Base-by-base conservation (phyloP, 2,113 vertebrate genomes). In the Gasterosteus aculeatus region DNA sequence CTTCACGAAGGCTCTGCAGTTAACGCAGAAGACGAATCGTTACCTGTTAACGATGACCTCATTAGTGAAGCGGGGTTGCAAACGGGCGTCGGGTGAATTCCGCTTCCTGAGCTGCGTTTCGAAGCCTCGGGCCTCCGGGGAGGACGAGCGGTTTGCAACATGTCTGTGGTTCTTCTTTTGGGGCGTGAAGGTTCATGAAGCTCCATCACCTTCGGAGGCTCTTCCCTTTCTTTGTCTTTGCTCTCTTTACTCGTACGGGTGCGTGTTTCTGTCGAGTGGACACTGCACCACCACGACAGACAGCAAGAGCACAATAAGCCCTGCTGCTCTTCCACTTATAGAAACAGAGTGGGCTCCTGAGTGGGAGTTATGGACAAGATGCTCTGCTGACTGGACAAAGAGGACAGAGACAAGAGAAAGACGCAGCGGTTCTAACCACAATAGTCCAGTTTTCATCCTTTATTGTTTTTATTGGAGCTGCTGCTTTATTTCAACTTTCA, bases 301-400 rank as follows among this genome's bases (percentile, higher is more conserved):
- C 72, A 82, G 83, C 22, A 26, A 26, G 22, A 26, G 22, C 22
- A 84, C 77, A 75, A 74, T 71, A 77, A 83, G 78, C 78, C 35
- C 56, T 58, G 74, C 77, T 71, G 77, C 83, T 68, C 56, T 64
- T 64, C 85, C 51, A 61, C 73, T 88, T 83, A 83, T 89, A 89
- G 88, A 87, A 85, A 85, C 73, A 71, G 82, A 87, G 87, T 88
- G 82, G 90, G 86, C 75, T 90, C 86, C 68, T 74, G 84, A 89
- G 91, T 89, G 86, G 87, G 91, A 82, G 86, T 73, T 80, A 69
- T 87, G 81, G 69, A 82, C 80, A 84, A 75, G 81, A 87, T 69
- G 47, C 78, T 72, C 67, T 81, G 77, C 85, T 91, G 85, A 89
- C 78, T 54, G 62, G 83, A 81, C 46, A 65, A n/a, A 81, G 8